Conservation (phyloP, 2,113 vertebrate genomes). For the Anarrhichthys ocellatus region DNA sequence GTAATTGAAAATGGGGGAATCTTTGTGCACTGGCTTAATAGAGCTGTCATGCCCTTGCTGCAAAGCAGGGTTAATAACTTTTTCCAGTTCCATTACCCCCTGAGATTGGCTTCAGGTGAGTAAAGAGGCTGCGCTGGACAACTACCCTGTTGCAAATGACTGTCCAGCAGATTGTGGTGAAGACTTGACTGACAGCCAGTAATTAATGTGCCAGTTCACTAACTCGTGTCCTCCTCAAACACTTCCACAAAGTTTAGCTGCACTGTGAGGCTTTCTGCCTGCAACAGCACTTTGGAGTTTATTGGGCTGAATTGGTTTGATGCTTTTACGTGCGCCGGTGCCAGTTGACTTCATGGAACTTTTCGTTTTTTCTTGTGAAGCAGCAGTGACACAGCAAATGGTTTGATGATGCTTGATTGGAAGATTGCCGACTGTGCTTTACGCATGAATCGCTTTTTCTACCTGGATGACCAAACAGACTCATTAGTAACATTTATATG, state of each 20-base stretch:
- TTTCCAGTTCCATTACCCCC: slow-evolving; percentile 82
- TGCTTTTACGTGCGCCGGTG: slow-evolving; percentile 2
- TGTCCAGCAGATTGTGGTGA: slow-evolving; percentile 9
- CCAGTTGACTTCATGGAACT: slow-evolving; percentile 7
- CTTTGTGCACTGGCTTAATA: slow-evolving; percentile 81
- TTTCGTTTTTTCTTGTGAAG: slow-evolving; percentile 18
- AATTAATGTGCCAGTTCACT: slow-evolving; percentile 50
- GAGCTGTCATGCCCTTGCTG: slow-evolving; percentile 78
- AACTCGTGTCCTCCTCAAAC: slow-evolving; percentile 5
- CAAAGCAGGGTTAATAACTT: slow-evolving; percentile 85
- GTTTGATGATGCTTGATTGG: background rate
- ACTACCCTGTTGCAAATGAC: slow-evolving; percentile 25
- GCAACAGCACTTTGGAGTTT: background rate
- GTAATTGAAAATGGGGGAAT: slow-evolving; percentile 83
- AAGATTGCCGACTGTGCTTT: no score
- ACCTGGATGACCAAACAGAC: slow-evolving; percentile 11
- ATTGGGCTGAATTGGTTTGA: slow-evolving; percentile 17
- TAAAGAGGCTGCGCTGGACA: slow-evolving; percentile 75
- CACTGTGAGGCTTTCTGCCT: background rate
- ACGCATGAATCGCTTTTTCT: background rate
- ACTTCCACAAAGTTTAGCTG: slow-evolving; percentile 10
- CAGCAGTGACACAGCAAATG: slow-evolving; percentile 3
- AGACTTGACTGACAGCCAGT: slow-evolving; percentile 49
- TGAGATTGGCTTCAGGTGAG: slow-evolving; percentile 83
- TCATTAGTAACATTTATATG: slow-evolving; percentile 14